These are phyloP conservation scores for Listronotus oregonensis DNA, from an alignment of 1,140 invertebrate genomes.

Conservation along the genomic window DNA sequence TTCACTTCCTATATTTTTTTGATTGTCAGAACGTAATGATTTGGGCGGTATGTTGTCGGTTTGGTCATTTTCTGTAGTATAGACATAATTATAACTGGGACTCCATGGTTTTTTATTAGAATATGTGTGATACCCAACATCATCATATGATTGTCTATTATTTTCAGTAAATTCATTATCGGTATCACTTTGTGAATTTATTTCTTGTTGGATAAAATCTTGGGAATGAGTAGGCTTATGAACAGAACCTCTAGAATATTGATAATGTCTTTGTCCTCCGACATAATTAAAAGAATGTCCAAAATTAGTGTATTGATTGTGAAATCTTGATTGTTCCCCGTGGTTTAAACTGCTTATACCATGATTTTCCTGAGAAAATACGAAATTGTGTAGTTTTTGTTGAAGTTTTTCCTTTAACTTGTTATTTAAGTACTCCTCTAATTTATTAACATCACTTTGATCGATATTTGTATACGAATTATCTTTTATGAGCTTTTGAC, in stretches of 20 bases:
- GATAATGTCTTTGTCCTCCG: neutral
- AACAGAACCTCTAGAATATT: neutral
- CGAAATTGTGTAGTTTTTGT: neutral
- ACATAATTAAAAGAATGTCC: too few species aligned
- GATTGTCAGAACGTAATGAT: too few species aligned
- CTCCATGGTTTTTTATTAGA: too few species aligned
- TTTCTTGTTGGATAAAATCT: neutral
- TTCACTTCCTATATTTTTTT: too few species aligned
- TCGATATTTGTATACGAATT: neutral
- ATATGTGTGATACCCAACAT: too few species aligned
- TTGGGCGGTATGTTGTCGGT: too few species aligned
- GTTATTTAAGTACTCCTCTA: neutral
- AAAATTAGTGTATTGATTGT: too few species aligned
- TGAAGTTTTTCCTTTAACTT: neutral
- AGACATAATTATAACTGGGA: too few species aligned
- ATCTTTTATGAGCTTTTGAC: constrained; percentile 1
- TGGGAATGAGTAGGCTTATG: neutral
- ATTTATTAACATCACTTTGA: neutral
- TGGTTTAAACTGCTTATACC: neutral
- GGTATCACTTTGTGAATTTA: neutral
- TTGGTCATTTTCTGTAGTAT: too few species aligned
- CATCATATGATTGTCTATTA: too few species aligned
- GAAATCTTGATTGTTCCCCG: too few species aligned
- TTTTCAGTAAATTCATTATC: too few species aligned
- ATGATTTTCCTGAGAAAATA: neutral